Evolutionary conservation across 1,140 invertebrate genomes (phyloP).

Genomic region (Leptinotarsa lineolata): DNA sequence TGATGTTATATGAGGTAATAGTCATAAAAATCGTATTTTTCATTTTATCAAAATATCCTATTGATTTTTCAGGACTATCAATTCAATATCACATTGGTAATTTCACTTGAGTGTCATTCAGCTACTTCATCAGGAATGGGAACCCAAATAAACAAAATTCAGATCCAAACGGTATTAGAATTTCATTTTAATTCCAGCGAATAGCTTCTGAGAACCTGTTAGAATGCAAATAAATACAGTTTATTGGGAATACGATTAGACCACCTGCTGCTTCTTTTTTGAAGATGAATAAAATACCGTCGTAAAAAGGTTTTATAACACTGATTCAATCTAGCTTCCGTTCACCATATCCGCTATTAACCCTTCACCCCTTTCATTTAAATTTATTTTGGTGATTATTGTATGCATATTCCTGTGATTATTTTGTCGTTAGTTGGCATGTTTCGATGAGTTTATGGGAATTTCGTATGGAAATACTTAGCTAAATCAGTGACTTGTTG

Average conservation of each 20-base stretch:
- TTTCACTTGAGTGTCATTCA: too few relatives aligned
- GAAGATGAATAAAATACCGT: conserved; percentile 2
- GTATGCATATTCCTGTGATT: conserved; percentile 6
- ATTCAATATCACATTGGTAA: too few relatives aligned
- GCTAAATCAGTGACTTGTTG: too few relatives aligned
- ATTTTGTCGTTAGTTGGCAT: background rate
- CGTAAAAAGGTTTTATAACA: conserved; percentile 8
- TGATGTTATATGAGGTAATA: too few relatives aligned
- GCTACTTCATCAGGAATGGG: background rate
- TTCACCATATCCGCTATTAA: conserved; percentile 6
- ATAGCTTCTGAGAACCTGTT: background rate
- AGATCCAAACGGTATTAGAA: background rate
- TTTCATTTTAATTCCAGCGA: background rate
- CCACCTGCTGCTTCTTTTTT: background rate
- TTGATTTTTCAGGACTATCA: too few relatives aligned
- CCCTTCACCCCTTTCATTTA: background rate
- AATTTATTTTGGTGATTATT: background rate
- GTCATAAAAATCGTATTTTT: too few relatives aligned
- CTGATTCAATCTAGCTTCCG: conserved; percentile 5
- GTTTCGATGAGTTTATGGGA: background rate
- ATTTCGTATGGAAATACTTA: too few relatives aligned
- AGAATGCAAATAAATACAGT: background rate
- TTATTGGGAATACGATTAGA: background rate
- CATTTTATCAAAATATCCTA: too few relatives aligned
- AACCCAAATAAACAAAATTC: background rate